These are phyloP conservation scores for Cryptophagus acutangulus DNA, from an alignment of 2,888 invertebrate genomes.

Conservation along the genomic window DNA sequence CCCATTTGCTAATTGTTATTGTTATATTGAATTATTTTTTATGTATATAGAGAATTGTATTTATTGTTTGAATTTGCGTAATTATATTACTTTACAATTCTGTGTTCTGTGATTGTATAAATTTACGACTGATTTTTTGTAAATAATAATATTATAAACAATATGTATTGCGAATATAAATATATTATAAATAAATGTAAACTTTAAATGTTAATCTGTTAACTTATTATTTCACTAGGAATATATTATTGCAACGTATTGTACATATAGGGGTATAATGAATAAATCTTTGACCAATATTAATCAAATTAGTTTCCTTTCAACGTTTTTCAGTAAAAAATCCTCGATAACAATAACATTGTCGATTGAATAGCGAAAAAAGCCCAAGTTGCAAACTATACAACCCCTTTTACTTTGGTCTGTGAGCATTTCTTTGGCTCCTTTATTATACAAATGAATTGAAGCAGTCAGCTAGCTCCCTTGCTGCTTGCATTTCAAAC, in stretches of 20 bases:
- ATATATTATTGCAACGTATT: too few relatives aligned
- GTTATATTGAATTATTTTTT: not conserved
- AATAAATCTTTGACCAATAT: too few relatives aligned
- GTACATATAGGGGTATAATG: too few relatives aligned
- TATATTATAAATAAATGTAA: constrained; percentile 16
- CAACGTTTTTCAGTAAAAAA: too few relatives aligned
- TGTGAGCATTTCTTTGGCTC: constrained; percentile 38
- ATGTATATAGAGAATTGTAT: constrained; percentile 4
- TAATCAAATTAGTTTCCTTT: too few relatives aligned
- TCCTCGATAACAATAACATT: constrained; percentile 41
- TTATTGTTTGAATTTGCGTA: constrained; percentile 10
- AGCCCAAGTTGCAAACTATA: constrained; percentile 36
- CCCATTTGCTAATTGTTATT: not conserved
- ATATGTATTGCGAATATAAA: constrained; percentile 19
- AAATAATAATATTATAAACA: constrained; percentile 17
- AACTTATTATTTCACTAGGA: too few relatives aligned
- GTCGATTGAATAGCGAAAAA: too few relatives aligned
- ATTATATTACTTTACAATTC: constrained; percentile 13
- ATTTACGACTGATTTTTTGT: constrained; percentile 30
- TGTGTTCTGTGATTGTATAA: constrained; percentile 28
- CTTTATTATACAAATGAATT: constrained; percentile 30
- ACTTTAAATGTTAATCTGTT: too few relatives aligned
- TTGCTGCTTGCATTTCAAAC: constrained; percentile 20
- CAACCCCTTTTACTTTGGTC: constrained; percentile 37
- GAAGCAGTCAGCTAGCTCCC: too few relatives aligned